A percentile compares a stretch with the other conserved stretches of the same genome.
Conservation (phyloP, 2,888 invertebrate species). For the Nomada ruficornis region DNA sequence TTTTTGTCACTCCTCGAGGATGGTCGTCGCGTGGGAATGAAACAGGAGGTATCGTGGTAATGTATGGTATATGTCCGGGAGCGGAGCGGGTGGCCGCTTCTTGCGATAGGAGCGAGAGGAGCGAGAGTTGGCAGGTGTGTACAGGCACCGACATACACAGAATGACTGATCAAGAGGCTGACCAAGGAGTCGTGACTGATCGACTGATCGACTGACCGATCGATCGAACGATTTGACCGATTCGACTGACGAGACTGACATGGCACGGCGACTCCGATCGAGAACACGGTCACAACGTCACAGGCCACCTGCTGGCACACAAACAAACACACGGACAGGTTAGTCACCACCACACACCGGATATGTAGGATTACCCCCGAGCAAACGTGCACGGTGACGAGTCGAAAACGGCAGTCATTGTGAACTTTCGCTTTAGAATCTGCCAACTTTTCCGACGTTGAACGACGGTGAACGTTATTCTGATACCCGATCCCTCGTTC, state of each 20-base stretch:
- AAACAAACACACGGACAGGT: constrained; percentile 84
- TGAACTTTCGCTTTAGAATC: not conserved
- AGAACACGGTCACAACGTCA: constrained; percentile 84
- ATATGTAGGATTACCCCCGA: constrained; percentile 67
- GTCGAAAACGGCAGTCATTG: not conserved
- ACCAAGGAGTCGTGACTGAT: constrained; percentile 70
- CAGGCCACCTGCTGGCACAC: constrained; percentile 85
- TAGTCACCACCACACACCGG: constrained; percentile 84
- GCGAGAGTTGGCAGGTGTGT: constrained; percentile 60
- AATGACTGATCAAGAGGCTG: constrained; percentile 76
- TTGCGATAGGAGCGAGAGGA: constrained; percentile 41
- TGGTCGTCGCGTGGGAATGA: constrained; percentile 35
- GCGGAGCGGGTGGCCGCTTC: constrained; percentile 34
- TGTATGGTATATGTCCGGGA: constrained; percentile 20
- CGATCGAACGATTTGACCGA: constrained; percentile 65
- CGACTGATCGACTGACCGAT: constrained; percentile 60
- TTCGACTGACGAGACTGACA: constrained; percentile 81
- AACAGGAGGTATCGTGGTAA: constrained; percentile 18
- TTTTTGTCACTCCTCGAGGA: constrained; percentile 5
- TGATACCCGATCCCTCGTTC: not conserved
- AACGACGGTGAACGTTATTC: not conserved
- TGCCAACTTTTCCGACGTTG: not conserved
- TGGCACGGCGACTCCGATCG: constrained; percentile 84
- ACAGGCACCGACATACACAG: constrained; percentile 78
- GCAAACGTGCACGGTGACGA: constrained; percentile 65